Conservation (phyloP, 2,888 invertebrate species). For the Euplagia quadripunctaria region DNA sequence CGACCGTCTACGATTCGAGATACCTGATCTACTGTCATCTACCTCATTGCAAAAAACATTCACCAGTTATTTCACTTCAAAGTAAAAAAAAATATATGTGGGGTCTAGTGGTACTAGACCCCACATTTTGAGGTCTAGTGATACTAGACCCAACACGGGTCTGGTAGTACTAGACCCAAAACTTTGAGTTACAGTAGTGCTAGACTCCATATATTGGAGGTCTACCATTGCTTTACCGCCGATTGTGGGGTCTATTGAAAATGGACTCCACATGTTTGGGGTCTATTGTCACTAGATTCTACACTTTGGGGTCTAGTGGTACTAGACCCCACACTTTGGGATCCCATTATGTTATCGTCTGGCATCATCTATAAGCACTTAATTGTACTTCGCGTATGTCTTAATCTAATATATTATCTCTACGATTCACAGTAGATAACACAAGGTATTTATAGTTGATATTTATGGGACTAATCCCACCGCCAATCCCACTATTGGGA, state of each 20-base stretch:
- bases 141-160: neutral
- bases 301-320: neutral
- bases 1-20: too few relatives aligned
- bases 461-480: neutral
- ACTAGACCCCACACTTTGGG: neutral
- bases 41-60: neutral
- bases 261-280: neutral
- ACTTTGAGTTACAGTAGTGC: neutral
- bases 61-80: neutral
- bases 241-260: neutral
- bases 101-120: neutral
- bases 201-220: neutral
- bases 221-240: neutral
- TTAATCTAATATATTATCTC: neutral
- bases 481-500: too few relatives aligned
- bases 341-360: neutral
- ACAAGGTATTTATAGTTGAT: neutral
- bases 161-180: neutral
- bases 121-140: neutral
- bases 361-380: constrained; percentile 6
- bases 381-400: neutral
- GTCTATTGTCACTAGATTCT: too few relatives aligned
- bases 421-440: neutral
- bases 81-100: neutral
- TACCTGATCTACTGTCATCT: too few relatives aligned